A percentile compares a stretch with the other conserved stretches of the same genome.
Evolutionary conservation across 1,140 invertebrate species (phyloP).

Genomic region (Scylla paramamosain): DNA sequence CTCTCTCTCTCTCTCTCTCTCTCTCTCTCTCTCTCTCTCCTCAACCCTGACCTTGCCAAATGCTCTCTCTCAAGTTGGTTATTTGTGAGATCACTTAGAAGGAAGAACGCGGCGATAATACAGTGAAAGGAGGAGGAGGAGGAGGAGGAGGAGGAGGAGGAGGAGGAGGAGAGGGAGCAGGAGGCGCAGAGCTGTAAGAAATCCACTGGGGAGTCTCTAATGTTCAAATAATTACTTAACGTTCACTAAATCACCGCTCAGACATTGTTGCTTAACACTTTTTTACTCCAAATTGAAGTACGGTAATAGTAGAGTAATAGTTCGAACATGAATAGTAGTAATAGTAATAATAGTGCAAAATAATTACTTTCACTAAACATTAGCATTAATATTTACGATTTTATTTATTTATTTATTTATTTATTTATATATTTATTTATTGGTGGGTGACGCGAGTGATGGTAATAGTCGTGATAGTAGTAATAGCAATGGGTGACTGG

Average conservation of each 20-base stretch:
- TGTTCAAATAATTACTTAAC: neutral
- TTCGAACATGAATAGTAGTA: too few species aligned
- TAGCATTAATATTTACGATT: too few species aligned
- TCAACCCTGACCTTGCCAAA: neutral
- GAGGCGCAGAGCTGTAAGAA: neutral
- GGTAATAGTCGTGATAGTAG: neutral
- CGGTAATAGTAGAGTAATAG: too few species aligned
- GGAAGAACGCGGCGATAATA: neutral
- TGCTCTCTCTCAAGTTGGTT: neutral
- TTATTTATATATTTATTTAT: too few species aligned
- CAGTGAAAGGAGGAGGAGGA: neutral
- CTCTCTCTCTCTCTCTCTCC: slow-evolving; percentile 15
- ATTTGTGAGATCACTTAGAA: neutral
- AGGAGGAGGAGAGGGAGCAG: neutral
- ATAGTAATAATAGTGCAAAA: too few species aligned
- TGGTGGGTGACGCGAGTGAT: neutral
- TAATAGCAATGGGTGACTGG: neutral
- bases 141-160: neutral
- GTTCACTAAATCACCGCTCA: too few species aligned
- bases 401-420: too few species aligned
- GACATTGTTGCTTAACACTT: too few species aligned
- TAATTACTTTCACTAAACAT: too few species aligned
- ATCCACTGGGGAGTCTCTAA: neutral
- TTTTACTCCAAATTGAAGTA: too few species aligned
- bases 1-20: slow-evolving; percentile 5